Evolutionary conservation across 2,113 vertebrate genomes (phyloP), one percentile per base, ranked within the genome.

Genomic region (Lepus europaeus): DNA sequence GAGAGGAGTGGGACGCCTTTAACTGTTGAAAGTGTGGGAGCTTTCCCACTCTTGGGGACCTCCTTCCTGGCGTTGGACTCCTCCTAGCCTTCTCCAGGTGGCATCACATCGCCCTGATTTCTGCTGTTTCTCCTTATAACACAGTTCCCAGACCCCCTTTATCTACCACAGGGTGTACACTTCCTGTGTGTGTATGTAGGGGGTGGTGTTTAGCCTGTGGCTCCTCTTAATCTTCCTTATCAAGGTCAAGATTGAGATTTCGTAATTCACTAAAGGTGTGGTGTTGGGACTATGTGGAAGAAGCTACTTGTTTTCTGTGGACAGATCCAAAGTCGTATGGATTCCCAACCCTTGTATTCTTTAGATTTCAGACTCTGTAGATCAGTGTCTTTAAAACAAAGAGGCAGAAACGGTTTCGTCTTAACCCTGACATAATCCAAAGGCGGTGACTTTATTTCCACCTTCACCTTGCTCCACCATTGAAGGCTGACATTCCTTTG

Each of bases 371-470:
- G 72, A 77, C 22, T 78, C 61, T 56, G 39, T 72, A 89, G 64
- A 72, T 95, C n/a, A 91, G 14, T 85, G 95, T 92, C 72, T 66
- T 88, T 96, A 82, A 95, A 90, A 70, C 11, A 36, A 86, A 93
- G 79, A 81, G 8, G 19, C 20, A 92, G 33, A 87, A 88, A 87
- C 20, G 7, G 39, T 53, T 66, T 78, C 74, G 9, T 79, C 33
- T 45, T 91, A 19, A n/a, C 1, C 6, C 33, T 73, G 10, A 97
- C 69, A 7, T 36, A 72, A 80, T 66, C n/a, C n/a, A 77, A 74
- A 95, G 61, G n/a, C 53, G 29, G 5, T 70, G 78, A 92, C 27
- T 78, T 74, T 69, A 14, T 83, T 94, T 96, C 69, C 12, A 29
- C 39, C 45, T 49, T 51, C 76, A 31, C 29, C 17, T 22, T 59